These are phyloP conservation scores for Listrodromus nycthemerus DNA, from an alignment of 2,888 invertebrate genomes.

Conservation along the genomic window DNA sequence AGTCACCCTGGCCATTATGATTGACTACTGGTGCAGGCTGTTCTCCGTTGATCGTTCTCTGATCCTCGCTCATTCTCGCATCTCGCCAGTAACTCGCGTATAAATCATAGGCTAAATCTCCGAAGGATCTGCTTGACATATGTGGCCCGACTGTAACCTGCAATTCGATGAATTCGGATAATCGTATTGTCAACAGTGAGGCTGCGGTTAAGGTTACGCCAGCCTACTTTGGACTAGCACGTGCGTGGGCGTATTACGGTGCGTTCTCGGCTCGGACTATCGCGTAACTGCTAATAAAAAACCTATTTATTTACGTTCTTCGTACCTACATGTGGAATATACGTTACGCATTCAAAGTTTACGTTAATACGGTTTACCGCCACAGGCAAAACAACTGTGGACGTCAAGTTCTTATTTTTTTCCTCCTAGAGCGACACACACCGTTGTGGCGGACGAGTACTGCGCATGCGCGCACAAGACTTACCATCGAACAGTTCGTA, in stretches of 20 bases:
- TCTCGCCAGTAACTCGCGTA: conserved; percentile 59
- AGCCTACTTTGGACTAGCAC: conserved; percentile 5
- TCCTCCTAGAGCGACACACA: neutral
- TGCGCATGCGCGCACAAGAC: too few species aligned
- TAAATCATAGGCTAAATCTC: conserved; percentile 61
- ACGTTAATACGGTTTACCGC: conserved; percentile 40
- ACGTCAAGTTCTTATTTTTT: conserved; percentile 8
- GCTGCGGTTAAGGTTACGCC: neutral
- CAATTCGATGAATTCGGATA: neutral
- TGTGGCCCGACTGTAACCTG: conserved; percentile 61
- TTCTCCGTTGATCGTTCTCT: conserved; percentile 45
- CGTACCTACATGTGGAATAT: conserved; percentile 20
- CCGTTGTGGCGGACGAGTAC: neutral
- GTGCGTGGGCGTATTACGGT: conserved; percentile 8
- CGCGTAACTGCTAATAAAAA: conserved; percentile 13
- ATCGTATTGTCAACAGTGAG: neutral
- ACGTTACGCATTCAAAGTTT: conserved; percentile 35
- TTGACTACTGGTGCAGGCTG: conserved; percentile 22
- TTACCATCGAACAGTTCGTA: too few species aligned
- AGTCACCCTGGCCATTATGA: conserved; percentile 64
- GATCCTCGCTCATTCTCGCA: conserved; percentile 69
- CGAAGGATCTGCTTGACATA: conserved; percentile 64
- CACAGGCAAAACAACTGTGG: conserved; percentile 20
- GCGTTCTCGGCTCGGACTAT: neutral
- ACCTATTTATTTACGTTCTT: conserved; percentile 15